Evolutionary conservation across 2,888 invertebrate species (phyloP), one percentile per base, ranked within the genome.

Genomic region (Leucophenga maculata): DNA sequence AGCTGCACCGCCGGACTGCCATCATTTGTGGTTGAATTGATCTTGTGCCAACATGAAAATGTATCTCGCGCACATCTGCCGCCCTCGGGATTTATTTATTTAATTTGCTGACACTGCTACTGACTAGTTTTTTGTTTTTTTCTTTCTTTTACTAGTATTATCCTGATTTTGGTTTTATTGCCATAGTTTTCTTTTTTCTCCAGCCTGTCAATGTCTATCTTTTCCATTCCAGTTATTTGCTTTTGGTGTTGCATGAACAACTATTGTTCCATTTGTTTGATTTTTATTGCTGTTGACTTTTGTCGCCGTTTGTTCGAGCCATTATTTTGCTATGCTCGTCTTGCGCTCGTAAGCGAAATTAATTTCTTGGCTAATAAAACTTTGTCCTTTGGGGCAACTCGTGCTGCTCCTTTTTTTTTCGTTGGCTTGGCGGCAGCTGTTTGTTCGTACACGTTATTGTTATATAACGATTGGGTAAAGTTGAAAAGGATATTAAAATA

Each of bases 61-160:
- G 39, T 39, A 39, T 39, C 39, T 39, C 62, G 48, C 26, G 78
- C 75, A 79, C 81, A 81, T 82, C 81, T 81, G 81, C 80, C 70
- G 82, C 81, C 73, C 75, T 59, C 73, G 81, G 81, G 84, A 84
- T 81, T 81, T 81, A 82, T 81, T 81, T 81, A 82, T 83, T 83
- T 82, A 80, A 84, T 81, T 84, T 81, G 84, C 82, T 84, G 80
- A 75, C 79, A 77, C 74, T 64, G 32, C 8, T 16, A 9, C 48
- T 64, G 62, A 32, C 16, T 60, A 4, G 9, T 31, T 39, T 31
- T 50, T 26, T 20, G 1, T 64, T 6, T 31, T 39, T 31, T 50
- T 26, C 13, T 14, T 64, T 6, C 31, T 57, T 11, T 59, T 16
- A 31, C 31, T 9, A 20, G 11, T 75, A 83, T 82, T 84, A 84